These are phyloP conservation scores for Chrysodeixis includens DNA, from an alignment of 2,888 invertebrate genomes.

Conservation along the genomic window DNA sequence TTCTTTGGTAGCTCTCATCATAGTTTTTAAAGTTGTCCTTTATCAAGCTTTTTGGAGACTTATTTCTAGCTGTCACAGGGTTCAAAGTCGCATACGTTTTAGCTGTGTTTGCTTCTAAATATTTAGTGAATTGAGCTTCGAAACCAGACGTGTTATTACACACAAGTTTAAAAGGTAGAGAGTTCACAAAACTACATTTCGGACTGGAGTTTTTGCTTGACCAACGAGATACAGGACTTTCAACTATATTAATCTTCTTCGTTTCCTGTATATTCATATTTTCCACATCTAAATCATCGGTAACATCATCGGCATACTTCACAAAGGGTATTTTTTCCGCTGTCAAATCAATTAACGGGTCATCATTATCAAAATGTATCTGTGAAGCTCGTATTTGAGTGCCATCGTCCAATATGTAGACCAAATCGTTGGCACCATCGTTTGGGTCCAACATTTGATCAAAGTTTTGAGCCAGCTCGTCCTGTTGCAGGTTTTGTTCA, in stretches of 20 bases:
- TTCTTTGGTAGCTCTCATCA: constrained; percentile 55
- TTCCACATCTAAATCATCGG: constrained; percentile 64
- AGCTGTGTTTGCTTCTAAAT: constrained; percentile 69
- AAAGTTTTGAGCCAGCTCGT: constrained; percentile 57
- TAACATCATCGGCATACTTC: constrained; percentile 69
- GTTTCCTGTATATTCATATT: constrained; percentile 61
- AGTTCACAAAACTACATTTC: constrained; percentile 76
- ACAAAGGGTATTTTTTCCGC: constrained; percentile 82
- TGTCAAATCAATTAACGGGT: constrained; percentile 77
- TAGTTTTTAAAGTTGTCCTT: constrained; percentile 68
- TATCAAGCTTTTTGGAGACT: constrained; percentile 76
- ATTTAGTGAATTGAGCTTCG: constrained; percentile 81
- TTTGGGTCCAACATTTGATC: constrained; percentile 67
- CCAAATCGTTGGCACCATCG: constrained; percentile 66
- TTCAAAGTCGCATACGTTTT: constrained; percentile 76
- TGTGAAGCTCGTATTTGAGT: constrained; percentile 85
- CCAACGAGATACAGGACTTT: constrained; percentile 76
- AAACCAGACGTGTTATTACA: constrained; percentile 79
- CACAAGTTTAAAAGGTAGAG: constrained; percentile 81
- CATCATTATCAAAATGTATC: constrained; percentile 86
- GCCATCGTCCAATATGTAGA: constrained; percentile 83
- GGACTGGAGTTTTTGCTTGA: constrained; percentile 71
- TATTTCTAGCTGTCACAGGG: constrained; percentile 69
- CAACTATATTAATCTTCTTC: constrained; percentile 75
- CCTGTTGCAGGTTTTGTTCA: constrained; percentile 67